Base-by-base conservation (phyloP, 2,797 vertebrate genomes). In the Poecilia picta region DNA sequence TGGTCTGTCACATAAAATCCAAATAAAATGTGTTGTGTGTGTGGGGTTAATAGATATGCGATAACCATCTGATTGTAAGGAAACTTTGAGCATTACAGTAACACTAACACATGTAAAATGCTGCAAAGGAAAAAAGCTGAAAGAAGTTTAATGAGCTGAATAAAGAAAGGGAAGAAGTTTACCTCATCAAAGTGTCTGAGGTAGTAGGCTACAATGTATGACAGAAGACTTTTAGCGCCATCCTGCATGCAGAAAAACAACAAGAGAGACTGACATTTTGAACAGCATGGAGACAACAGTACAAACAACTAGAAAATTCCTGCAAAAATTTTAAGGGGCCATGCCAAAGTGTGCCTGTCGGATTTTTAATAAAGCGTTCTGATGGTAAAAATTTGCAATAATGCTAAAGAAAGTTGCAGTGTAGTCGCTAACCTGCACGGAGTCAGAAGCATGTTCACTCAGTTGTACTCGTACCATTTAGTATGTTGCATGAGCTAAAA, bases 141-240 rank as follows among this genome's bases (percentile, higher is more conserved):
- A 8, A 25, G 7, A 36, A 23, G 31, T 46, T 43, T 74, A 74
- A 43, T 43, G 39, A 71, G 28, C 1, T n/a, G 28, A 76, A 47
- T 4, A 74, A 1, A 59, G 31, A 46, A 46, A 41, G 5, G 12
- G n/a, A 46, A 1, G 6, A 74, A 7, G 51, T 94, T 92, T 88
- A 99, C 98, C 97, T 98, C 96, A 89, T 98, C 97, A 89, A 98
- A 98, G 93, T 99, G 96, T 79, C 96, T 96, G 78, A 99, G 96
- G 91, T 98, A 98, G 92, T 98, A 99, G 0, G 97, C 95, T n/a
- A 98, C 98, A 4, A 98, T 97, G 64, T 98, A 99, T 0, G 96
- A 96, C 18, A 99, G 92, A 82, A 99, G 97, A 92, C 97, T 99
- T 87, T 95, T 97, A 83, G 93, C 96, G 90, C 97, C 97, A 89